Conservation (phyloP, 2,797 vertebrate species). For the Rousettus madagascariensis region DNA sequence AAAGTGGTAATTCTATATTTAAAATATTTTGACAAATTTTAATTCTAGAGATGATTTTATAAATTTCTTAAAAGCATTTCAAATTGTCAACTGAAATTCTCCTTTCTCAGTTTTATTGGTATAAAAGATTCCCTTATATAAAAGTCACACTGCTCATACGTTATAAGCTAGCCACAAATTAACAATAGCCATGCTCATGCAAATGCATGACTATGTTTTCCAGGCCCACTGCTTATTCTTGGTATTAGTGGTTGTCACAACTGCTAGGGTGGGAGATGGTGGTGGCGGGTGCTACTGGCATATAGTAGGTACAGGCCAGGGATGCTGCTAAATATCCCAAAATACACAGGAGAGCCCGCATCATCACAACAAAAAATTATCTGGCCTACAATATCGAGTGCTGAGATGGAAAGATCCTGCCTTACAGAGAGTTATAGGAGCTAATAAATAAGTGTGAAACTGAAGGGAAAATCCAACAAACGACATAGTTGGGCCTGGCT, state of each 20-base stretch:
- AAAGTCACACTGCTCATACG: background rate
- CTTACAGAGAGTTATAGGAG: background rate
- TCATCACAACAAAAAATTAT: background rate
- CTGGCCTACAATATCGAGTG: background rate
- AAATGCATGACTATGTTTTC: background rate
- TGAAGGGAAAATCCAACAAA: background rate
- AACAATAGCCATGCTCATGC: background rate
- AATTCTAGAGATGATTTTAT: conserved; percentile 24
- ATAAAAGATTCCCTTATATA: background rate
- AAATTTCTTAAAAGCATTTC: conserved; percentile 47
- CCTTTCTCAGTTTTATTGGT: conserved; percentile 15
- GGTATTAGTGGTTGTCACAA: background rate
- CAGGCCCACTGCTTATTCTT: background rate
- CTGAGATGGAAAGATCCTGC: background rate
- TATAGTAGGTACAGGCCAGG: background rate
- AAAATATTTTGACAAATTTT: conserved; percentile 37
- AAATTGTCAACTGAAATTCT: conserved; percentile 30
- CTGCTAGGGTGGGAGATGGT: background rate
- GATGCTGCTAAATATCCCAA: background rate
- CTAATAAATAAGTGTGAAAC: background rate
- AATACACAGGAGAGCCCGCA: background rate
- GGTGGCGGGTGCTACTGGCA: background rate
- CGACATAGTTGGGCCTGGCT: background rate
- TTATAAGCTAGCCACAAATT: background rate
- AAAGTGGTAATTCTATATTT: background rate